Conservation (phyloP, 2,113 vertebrate species). For the Epinephelus lanceolatus region DNA sequence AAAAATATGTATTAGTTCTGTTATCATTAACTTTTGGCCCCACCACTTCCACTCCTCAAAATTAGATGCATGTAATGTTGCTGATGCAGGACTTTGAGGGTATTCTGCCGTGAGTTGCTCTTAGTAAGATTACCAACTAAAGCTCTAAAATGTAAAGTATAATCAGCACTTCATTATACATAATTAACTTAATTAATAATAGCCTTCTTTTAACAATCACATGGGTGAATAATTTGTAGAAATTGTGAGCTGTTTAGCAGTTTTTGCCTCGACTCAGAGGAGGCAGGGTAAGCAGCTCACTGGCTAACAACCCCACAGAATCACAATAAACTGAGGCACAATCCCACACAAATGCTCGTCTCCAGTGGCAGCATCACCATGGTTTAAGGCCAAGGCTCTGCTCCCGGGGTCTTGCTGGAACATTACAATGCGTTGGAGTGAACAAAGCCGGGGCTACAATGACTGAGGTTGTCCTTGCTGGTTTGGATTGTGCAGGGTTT, state of each 20-base stretch:
- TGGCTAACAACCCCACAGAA: conserved; percentile 50
- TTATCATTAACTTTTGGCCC: conserved; percentile 9
- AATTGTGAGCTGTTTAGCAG: conserved; percentile 35
- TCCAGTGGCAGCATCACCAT: conserved; percentile 52
- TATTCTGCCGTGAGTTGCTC: conserved; percentile 25
- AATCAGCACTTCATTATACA: conserved; percentile 52
- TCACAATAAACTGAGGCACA: conserved; percentile 58
- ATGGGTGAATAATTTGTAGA: conserved; percentile 46
- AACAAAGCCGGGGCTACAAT: conserved; percentile 49
- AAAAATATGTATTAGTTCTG: not conserved
- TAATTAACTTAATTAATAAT: conserved; percentile 56
- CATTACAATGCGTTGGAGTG: conserved; percentile 34
- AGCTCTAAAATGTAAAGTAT: conserved; percentile 55
- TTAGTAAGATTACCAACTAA: conserved; percentile 37
- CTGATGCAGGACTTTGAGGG: conserved; percentile 36
- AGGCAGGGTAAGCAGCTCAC: conserved; percentile 54
- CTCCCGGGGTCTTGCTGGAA: conserved; percentile 51
- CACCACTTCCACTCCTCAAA: not conserved
- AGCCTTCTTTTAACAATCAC: conserved; percentile 41
- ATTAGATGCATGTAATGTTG: conserved; percentile 40
- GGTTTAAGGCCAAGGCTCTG: conserved; percentile 61
- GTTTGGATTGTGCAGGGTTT: conserved; percentile 29
- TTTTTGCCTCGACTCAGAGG: conserved; percentile 47
- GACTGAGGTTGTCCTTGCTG: conserved; percentile 28
- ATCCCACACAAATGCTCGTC: conserved; percentile 59